phyloP scores from a whole-genome alignment of 2,888 invertebrate genomes.

The Sylvicola cinctus region DNA sequence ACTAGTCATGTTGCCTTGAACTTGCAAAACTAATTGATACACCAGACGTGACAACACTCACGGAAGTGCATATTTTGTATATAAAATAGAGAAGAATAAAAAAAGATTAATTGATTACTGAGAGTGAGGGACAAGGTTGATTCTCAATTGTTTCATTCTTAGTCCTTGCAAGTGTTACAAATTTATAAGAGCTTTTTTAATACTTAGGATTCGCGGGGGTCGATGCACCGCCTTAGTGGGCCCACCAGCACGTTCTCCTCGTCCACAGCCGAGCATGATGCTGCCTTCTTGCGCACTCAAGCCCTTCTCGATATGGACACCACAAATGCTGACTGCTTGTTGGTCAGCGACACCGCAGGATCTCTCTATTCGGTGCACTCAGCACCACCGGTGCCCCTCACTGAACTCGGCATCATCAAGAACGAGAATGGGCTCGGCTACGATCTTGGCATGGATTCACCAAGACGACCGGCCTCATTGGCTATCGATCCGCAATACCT shows the following conservation, averaged over 20 bases:
- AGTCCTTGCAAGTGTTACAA: too few relatives aligned
- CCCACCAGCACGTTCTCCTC: conserved; percentile 23
- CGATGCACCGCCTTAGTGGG: conserved; percentile 27
- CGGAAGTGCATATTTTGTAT: too few relatives aligned
- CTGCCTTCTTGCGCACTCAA: conserved; percentile 16
- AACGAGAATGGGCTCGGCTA: conserved; percentile 17
- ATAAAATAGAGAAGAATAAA: too few relatives aligned
- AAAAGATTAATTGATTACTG: too few relatives aligned
- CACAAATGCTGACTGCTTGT: background rate
- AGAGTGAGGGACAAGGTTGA: too few relatives aligned
- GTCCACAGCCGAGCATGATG: conserved; percentile 15
- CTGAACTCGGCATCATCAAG: conserved; percentile 19
- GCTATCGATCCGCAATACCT: conserved; percentile 23
- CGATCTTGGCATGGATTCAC: conserved; percentile 14
- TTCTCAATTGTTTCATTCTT: too few relatives aligned
- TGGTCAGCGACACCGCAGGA: conserved; percentile 21
- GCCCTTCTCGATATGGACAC: conserved; percentile 20
- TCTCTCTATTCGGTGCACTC: conserved; percentile 47
- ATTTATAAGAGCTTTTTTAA: background rate
- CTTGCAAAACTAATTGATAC: too few relatives aligned
- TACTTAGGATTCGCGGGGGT: conserved; percentile 25
- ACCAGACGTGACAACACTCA: too few relatives aligned
- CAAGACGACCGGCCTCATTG: conserved; percentile 27
- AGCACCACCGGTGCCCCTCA: conserved; percentile 33
- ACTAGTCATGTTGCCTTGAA: too few relatives aligned